A percentile compares a stretch with the other conserved stretches of the same genome.
phyloP scores from a whole-genome alignment of 2,888 invertebrate genomes.

The Lochmaea crataegi region DNA sequence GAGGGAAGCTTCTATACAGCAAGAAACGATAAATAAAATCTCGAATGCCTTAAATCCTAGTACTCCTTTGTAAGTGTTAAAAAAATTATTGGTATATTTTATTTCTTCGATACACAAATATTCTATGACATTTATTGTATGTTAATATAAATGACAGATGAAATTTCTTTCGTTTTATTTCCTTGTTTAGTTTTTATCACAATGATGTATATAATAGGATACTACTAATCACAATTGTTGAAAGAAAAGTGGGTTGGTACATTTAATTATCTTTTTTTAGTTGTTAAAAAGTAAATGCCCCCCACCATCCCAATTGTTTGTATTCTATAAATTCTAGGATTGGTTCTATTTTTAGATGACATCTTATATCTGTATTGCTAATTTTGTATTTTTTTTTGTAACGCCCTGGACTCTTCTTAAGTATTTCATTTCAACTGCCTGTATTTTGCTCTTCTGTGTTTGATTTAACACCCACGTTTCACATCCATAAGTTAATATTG shows the following conservation, averaged over 20 bases:
- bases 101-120: background rate
- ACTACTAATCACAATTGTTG: constrained; percentile 28
- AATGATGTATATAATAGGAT: constrained; percentile 35
- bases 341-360: no score
- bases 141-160: constrained; percentile 10
- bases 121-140: background rate
- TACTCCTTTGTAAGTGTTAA: constrained; percentile 39
- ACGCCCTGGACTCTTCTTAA: no score
- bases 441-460: no score
- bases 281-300: no score
- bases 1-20: constrained; percentile 67
- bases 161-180: constrained; percentile 18
- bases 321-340: no score
- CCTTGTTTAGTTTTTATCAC: constrained; percentile 37
- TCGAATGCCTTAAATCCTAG: constrained; percentile 59
- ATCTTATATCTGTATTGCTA: no score
- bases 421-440: no score
- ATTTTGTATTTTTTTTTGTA: no score
- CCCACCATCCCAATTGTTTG: no score
- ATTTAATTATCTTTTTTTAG: constrained; percentile 6
- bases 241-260: constrained; percentile 8
- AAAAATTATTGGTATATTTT: constrained; percentile 2
- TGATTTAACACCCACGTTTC: no score
- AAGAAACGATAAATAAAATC: constrained; percentile 65
- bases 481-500: no score